Base-by-base conservation (phyloP, 1,140 invertebrate species). In the Pseudomyrmex flavicornis region DNA sequence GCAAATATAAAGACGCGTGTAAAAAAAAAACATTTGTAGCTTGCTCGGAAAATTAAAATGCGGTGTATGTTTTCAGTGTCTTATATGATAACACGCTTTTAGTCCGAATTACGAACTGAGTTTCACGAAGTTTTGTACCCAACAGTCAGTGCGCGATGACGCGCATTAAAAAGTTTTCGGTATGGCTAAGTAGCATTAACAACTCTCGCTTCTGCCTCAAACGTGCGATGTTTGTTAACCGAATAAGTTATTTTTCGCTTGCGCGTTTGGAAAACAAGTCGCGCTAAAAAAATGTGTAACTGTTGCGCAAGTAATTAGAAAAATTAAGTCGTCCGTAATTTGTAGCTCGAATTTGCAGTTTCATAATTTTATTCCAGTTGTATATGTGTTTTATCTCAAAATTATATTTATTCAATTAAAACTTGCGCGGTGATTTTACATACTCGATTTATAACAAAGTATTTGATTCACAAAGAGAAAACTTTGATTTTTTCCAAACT, bases 111-210 rank as follows among this genome's bases (percentile, higher is more conserved):
- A 80, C 59, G 10, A 35, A 7, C 35, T 35, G 4, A 35, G 22
- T n/a, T 58, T 48, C 17, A 48, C 50, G 2, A 50, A 80, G 68
- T 80, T 80, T 20, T 54, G 2, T 10, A 46, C n/a, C 8, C 56
- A 50, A 54, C 54, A 20, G 62, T 9, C 12, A 54, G 20, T 26
- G 63, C 17, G 50, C 17, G 26, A 54, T 54, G 4, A 46, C 4
- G 26, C 62, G 26, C 26, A 35, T 76, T 65, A 56, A 56, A 56
- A 68, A 68, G 26, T 68, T 66, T 46, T 46, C 48, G 13, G 35
- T 17, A 56, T 50, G 61, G 12, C 35, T 65, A 75, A 15, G 61
- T 20, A 26, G 3, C 9, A 22, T 68, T 56, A 77, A 77, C 13
- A 10, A 44, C 20, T 17, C 13, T 66, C 1, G n/a, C 9, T 12